Conservation (phyloP, 2,113 vertebrate species). For the Colistium nudipinnis region DNA sequence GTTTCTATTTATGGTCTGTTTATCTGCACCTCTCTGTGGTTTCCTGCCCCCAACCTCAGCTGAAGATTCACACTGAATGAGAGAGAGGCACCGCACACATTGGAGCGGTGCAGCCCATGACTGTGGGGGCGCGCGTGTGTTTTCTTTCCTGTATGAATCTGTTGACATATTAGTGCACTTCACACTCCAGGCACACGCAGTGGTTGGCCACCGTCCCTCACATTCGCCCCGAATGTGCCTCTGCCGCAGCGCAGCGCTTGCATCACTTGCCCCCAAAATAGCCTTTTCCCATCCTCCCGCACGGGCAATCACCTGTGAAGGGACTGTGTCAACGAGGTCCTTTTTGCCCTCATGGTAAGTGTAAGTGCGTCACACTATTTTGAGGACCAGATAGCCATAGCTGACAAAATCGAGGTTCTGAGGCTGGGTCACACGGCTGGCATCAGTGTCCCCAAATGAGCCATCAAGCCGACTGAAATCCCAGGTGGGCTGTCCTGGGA, state of each 20-base stretch:
- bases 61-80: slow-evolving; percentile 54
- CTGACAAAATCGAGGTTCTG: not conserved
- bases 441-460: not conserved
- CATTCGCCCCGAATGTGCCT: slow-evolving; percentile 29
- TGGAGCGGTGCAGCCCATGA: slow-evolving; percentile 30
- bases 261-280: no score
- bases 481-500: no score
- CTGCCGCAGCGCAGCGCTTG: slow-evolving; percentile 62
- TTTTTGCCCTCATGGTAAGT: no score
- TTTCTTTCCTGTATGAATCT: slow-evolving; percentile 26
- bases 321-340: no score
- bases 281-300: no score
- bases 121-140: slow-evolving; percentile 14
- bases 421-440: not conserved
- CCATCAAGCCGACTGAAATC: no score
- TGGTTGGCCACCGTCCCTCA: no score
- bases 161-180: slow-evolving; percentile 26
- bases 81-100: slow-evolving; percentile 36
- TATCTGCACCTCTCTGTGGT: slow-evolving; percentile 65
- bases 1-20: slow-evolving; percentile 77
- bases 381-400: no score
- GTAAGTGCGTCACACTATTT: no score
- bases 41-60: slow-evolving; percentile 64
- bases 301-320: no score
- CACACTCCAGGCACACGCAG: no score